Evolutionary conservation across 2,113 vertebrate genomes (phyloP), one percentile per base, ranked within the genome.

Genomic region (Labeo catla): DNA sequence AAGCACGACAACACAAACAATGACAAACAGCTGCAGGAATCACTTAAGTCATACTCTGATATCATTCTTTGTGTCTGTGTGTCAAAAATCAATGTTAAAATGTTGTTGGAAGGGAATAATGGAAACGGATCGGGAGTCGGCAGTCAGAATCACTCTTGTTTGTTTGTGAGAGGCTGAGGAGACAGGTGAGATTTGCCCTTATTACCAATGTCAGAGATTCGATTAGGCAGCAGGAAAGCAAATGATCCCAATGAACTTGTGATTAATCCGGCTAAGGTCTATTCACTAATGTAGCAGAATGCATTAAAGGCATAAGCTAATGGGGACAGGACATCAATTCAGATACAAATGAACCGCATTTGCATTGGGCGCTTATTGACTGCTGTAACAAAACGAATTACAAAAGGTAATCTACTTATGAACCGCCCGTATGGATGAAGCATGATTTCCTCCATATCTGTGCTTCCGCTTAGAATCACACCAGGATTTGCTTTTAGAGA

Each of bases 271-370:
- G 96, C 96, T 84, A 82, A 97, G 96, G 96, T 98, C 95, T 96
- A 96, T 96, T 96, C 95, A 96, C 95, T 96, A 96, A 96, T 96
- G 95, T 95, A 99, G 97, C 97, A 97, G 96, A 98, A 97, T 96
- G 96, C 97, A 98, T 97, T 98, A 97, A 96, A 98, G 97, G 97
- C 97, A 97, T 97, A 99, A 97, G 97, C 97, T 99, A 98, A 98
- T 98, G 95, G 91, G 90, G 97, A 98, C 97, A 98, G 97, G 96
- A 97, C 96, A 98, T 99, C 97, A 99, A 99, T 99, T 98, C 96
- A 97, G 96, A 97, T 98, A 98, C 97, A 98, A 98, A 99, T 98
- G 97, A 98, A 97, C 96, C 95, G 91, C 96, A 97, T 96, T 98
- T 97, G 95, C 95, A 97, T 97, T 91, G 96, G 96, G 94, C 95